Conservation (phyloP, 2,113 vertebrate species). For the Shinisaurus crocodilurus region DNA sequence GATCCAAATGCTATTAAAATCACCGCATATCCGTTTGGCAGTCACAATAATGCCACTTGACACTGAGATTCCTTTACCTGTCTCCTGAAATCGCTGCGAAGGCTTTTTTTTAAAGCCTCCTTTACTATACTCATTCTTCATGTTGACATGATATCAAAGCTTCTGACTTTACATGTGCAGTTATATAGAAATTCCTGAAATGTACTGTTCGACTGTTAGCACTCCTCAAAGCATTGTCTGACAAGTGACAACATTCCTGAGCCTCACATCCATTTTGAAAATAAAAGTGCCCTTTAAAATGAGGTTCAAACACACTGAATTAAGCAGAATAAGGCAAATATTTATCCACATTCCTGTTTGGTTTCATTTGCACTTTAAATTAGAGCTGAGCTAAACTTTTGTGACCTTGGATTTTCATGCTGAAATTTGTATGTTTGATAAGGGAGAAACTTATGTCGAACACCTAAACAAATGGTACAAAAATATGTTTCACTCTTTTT, state of each 20-base stretch:
- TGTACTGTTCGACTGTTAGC: not conserved
- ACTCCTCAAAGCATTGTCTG: not conserved
- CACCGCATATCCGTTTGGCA: not conserved
- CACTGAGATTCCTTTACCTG: not conserved
- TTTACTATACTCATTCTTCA: not conserved
- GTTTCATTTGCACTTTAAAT: not conserved
- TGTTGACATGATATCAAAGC: constrained; percentile 1
- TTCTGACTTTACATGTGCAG: not conserved
- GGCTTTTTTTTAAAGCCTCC: not conserved
- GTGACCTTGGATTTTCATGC: not conserved
- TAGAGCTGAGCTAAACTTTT: not conserved
- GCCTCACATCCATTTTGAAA: not conserved
- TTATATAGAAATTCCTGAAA: not conserved
- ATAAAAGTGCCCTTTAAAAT: not conserved
- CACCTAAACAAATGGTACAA: not conserved
- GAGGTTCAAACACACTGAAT: not conserved
- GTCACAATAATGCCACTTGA: not conserved
- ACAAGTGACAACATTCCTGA: not conserved
- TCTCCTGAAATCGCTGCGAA: constrained; percentile 14
- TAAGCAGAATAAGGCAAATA: not conserved
- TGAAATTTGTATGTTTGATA: not conserved
- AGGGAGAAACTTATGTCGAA: not conserved
- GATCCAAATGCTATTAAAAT: not conserved
- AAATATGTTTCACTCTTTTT: not conserved
- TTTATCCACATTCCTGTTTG: not conserved